phyloP scores from a whole-genome alignment of 2,888 invertebrate genomes.

The Volucella bombylans region DNA sequence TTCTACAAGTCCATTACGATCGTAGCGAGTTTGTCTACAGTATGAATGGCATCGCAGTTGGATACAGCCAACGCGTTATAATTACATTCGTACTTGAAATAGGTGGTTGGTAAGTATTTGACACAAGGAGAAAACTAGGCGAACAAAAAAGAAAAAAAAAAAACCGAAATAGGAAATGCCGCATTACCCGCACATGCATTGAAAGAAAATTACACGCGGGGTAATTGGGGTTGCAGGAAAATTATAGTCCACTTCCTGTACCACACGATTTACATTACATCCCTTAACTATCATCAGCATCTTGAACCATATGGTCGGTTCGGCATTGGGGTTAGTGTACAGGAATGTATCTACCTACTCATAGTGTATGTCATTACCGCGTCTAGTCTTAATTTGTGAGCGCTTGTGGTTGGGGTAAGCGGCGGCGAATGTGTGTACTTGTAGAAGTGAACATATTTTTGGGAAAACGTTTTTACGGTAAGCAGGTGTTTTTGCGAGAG shows the following conservation, averaged over 20 bases:
- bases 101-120: neutral
- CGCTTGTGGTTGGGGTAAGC: neutral
- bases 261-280: slow-evolving; percentile 5
- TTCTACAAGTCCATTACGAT: slow-evolving; percentile 34
- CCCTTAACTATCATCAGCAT: neutral
- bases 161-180: neutral
- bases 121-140: neutral
- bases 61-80: slow-evolving; percentile 35
- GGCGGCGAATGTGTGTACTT: neutral
- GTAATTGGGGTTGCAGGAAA: slow-evolving; percentile 57
- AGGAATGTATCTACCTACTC: no score
- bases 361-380: slow-evolving; percentile 34
- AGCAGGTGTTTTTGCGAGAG: slow-evolving; percentile 34
- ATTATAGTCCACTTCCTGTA: slow-evolving; percentile 39
- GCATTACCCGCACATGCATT: slow-evolving; percentile 42
- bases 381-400: slow-evolving; percentile 28
- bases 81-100: slow-evolving; percentile 31
- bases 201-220: slow-evolving; percentile 42
- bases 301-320: neutral
- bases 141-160: neutral
- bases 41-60: slow-evolving; percentile 20
- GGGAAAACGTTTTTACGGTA: slow-evolving; percentile 19
- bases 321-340: neutral
- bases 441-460: slow-evolving; percentile 28
- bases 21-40: slow-evolving; percentile 1